Conservation (phyloP, 2,797 vertebrate genomes). For the Fundulus diaphanus region DNA sequence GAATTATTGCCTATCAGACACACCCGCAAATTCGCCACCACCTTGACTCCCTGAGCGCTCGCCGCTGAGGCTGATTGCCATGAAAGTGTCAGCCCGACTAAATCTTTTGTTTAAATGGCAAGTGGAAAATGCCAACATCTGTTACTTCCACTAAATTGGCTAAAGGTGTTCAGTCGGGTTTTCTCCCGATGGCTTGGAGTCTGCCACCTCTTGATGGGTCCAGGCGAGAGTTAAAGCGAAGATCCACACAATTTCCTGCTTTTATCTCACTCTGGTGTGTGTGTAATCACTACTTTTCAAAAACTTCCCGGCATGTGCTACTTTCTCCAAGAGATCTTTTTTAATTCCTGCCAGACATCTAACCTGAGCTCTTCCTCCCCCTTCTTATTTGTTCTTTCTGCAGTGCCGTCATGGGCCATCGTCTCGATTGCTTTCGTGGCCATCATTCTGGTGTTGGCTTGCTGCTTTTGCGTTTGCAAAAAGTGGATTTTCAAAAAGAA, state of each 20-base stretch:
- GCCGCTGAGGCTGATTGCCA: constrained; percentile 37
- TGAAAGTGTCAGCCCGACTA: constrained; percentile 59
- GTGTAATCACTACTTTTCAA: constrained; percentile 23
- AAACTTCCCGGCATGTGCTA: neutral
- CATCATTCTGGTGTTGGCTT: constrained; percentile 95
- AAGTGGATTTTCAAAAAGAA: constrained; percentile 99
- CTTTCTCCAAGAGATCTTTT: neutral
- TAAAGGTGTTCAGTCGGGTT: constrained; percentile 38
- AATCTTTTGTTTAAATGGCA: constrained; percentile 62
- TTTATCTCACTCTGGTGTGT: constrained; percentile 47
- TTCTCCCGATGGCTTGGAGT: constrained; percentile 53
- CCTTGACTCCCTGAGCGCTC: constrained; percentile 12
- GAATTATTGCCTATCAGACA: constrained; percentile 31
- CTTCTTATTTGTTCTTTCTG: constrained; percentile 20
- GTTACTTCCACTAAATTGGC: constrained; percentile 73
- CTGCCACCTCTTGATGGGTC: constrained; percentile 52
- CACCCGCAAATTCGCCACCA: constrained; percentile 33
- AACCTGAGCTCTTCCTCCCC: constrained; percentile 12
- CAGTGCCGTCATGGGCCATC: constrained; percentile 99
- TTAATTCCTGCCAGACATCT: constrained; percentile 9
- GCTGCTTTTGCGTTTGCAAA: constrained; percentile 99
- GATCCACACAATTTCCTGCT: constrained; percentile 20
- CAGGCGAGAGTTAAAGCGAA: constrained; percentile 14
- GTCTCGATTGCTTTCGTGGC: constrained; percentile 98
- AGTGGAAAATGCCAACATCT: constrained; percentile 72